These are phyloP conservation scores for Sericinus montela DNA, from an alignment of 2,888 invertebrate genomes.

Conservation along the genomic window DNA sequence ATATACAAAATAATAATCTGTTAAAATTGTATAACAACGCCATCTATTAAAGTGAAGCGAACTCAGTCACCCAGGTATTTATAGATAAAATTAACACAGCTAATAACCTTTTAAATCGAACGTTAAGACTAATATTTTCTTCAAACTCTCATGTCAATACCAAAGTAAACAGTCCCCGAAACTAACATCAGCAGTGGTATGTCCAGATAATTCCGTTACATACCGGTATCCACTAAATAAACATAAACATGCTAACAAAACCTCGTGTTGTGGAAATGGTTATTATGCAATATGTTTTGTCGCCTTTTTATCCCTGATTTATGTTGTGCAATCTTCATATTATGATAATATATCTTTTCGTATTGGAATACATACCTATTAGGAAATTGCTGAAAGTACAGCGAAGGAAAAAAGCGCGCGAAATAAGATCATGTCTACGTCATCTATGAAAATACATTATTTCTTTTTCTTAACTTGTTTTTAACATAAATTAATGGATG, in stretches of 20 bases:
- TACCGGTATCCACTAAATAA: background rate
- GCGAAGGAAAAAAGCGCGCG: slow-evolving; percentile 18
- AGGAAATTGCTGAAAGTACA: slow-evolving; percentile 31
- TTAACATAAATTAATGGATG: no score
- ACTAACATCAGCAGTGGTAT: background rate
- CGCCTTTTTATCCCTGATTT: slow-evolving; percentile 9
- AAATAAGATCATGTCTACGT: no score
- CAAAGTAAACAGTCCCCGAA: background rate
- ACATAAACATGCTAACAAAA: slow-evolving; percentile 16
- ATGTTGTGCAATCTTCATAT: slow-evolving; percentile 39
- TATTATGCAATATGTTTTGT: slow-evolving; percentile 11
- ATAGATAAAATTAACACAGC: no score
- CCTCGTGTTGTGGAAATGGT: slow-evolving; percentile 8
- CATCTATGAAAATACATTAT: no score
- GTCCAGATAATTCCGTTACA: background rate
- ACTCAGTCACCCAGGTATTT: no score
- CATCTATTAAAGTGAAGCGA: no score
- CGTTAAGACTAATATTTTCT: background rate
- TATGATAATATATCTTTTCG: slow-evolving; percentile 35
- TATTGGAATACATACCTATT: slow-evolving; percentile 28
- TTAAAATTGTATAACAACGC: no score
- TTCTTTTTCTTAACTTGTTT: no score
- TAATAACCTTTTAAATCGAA: background rate
- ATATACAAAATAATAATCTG: no score
- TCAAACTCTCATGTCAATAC: background rate